Evolutionary conservation across 2,113 vertebrate genomes (phyloP).

Genomic region (Ahaetulla prasina): DNA sequence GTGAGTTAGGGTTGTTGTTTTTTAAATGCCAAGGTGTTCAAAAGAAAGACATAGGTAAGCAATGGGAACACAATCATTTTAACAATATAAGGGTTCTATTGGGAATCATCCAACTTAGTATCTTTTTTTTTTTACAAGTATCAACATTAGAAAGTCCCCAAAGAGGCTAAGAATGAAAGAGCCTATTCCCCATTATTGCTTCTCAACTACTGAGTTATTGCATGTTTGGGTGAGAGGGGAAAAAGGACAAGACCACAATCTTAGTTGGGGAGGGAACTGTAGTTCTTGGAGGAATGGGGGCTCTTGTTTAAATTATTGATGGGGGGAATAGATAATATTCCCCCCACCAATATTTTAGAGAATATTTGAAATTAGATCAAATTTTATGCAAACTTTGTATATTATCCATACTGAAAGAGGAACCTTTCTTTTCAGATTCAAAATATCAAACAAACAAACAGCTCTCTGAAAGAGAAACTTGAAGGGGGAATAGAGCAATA

Average conservation of each 20-base stretch:
- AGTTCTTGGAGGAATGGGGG: background rate
- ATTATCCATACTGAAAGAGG: slow-evolving; percentile 27
- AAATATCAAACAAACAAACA: slow-evolving; percentile 93
- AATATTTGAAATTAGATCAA: slow-evolving; percentile 24
- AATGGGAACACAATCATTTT: background rate
- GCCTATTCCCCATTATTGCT: background rate
- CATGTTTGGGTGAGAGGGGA: background rate
- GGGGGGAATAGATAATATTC: background rate
- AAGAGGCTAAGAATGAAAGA: background rate
- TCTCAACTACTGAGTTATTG: background rate
- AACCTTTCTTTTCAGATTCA: slow-evolving; percentile 78
- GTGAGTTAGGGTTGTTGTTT: background rate
- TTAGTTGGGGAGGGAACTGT: background rate
- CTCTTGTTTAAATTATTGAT: background rate
- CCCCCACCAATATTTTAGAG: background rate
- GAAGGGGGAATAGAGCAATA: slow-evolving; percentile 85
- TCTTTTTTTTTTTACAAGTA: background rate
- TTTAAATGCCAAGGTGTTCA: background rate
- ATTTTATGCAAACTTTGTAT: background rate
- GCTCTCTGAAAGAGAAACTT: slow-evolving; percentile 87
- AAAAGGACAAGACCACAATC: background rate
- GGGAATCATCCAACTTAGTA: background rate
- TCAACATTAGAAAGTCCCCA: background rate
- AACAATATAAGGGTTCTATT: background rate
- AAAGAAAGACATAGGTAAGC: background rate